Evolutionary conservation across 2,113 vertebrate species (phyloP).

Genomic region (Rhinogobius similis): DNA sequence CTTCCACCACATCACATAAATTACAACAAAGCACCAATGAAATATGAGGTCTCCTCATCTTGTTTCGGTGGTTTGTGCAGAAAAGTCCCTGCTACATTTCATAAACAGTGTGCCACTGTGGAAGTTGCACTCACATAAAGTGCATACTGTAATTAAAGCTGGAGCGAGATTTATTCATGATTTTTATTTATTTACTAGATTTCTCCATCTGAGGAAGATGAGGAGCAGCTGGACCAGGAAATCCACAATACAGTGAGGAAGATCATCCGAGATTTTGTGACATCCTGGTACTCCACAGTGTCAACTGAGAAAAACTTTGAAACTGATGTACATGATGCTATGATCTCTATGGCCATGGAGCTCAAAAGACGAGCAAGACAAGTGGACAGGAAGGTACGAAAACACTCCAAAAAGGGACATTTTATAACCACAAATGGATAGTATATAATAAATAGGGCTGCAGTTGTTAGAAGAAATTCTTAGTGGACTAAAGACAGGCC

Average conservation of each 20-base stretch:
- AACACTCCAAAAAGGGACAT: neutral
- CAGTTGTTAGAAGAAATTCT: no score
- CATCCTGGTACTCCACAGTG: slow-evolving; percentile 88
- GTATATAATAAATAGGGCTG: neutral
- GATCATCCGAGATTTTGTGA: slow-evolving; percentile 90
- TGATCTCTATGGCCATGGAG: slow-evolving; percentile 83
- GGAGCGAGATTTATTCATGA: neutral
- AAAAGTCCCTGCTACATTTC: neutral
- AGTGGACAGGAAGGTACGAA: slow-evolving; percentile 74
- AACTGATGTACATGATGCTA: slow-evolving; percentile 82
- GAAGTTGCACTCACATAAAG: no score
- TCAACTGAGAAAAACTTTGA: slow-evolving; percentile 84
- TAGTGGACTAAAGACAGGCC: no score
- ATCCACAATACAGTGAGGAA: slow-evolving; percentile 82
- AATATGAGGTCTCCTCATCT: no score
- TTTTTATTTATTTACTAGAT: slow-evolving; percentile 37
- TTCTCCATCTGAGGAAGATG: slow-evolving; percentile 52
- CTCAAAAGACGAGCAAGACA: slow-evolving; percentile 77
- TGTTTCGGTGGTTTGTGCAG: neutral
- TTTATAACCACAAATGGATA: neutral
- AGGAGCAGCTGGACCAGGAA: slow-evolving; percentile 77
- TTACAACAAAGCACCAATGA: neutral
- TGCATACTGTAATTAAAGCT: neutral
- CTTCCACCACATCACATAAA: no score
- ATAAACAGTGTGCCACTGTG: neutral